Conservation (phyloP, 1,140 invertebrate species). For the Saccostrea cuccullata region DNA sequence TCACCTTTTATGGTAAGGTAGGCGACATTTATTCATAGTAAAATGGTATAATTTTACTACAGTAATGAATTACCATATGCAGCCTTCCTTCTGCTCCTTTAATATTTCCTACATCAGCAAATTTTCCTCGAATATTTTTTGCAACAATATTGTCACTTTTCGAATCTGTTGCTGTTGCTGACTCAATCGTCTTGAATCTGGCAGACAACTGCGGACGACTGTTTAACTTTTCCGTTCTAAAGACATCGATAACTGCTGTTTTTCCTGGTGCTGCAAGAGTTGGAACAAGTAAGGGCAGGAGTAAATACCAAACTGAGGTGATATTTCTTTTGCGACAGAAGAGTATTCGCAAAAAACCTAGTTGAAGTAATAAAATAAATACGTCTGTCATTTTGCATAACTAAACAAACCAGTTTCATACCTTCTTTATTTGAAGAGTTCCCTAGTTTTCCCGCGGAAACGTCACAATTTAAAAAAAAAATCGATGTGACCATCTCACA, state of each 20-base stretch:
- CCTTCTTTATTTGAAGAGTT: constrained; percentile 31
- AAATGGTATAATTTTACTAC: too few relatives aligned
- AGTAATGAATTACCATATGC: constrained; percentile 52
- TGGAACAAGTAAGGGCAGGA: constrained; percentile 43
- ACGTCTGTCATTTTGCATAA: constrained; percentile 40
- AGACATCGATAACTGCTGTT: constrained; percentile 48
- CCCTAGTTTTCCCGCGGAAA: constrained; percentile 24
- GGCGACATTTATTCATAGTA: too few relatives aligned
- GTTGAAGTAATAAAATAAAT: background rate
- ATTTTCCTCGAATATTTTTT: constrained; percentile 46
- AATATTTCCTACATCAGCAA: constrained; percentile 44
- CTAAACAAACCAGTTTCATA: background rate
- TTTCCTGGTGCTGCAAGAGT: constrained; percentile 28
- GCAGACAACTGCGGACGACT: constrained; percentile 50
- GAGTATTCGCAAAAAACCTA: background rate
- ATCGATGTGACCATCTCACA: too few relatives aligned
- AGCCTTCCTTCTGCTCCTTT: constrained; percentile 51
- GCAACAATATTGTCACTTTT: constrained; percentile 24
- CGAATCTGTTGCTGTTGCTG: background rate
- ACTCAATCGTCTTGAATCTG: background rate
- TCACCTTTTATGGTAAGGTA: too few relatives aligned
- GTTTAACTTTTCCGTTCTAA: constrained; percentile 41
- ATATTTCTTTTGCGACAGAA: background rate
- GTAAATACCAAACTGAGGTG: constrained; percentile 5
- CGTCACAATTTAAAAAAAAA: background rate